Conservation (phyloP, 2,888 invertebrate genomes). For the Campoletis raptor region DNA sequence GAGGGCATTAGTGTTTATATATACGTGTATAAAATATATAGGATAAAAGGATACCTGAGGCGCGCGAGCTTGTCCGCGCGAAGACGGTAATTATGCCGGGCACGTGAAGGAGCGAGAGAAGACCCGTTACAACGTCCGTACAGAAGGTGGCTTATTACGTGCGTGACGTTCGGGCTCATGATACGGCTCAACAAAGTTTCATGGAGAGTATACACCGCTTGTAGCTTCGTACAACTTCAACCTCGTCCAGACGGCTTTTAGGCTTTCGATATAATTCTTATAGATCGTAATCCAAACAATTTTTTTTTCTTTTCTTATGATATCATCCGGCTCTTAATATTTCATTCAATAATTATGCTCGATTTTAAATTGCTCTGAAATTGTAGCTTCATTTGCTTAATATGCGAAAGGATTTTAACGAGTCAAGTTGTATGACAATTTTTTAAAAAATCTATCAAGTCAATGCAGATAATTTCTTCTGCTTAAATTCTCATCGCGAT, state of each 20-base stretch:
- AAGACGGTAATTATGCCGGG: slow-evolving; percentile 76
- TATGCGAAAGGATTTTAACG: neutral
- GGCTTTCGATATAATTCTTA: neutral
- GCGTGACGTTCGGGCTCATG: slow-evolving; percentile 55
- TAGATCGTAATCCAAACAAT: neutral
- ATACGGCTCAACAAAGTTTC: slow-evolving; percentile 50
- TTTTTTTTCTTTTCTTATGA: neutral
- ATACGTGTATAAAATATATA: slow-evolving; percentile 27
- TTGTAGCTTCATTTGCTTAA: neutral
- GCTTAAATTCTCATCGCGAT: neutral
- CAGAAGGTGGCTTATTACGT: slow-evolving; percentile 55
- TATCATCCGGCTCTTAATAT: neutral
- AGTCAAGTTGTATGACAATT: neutral
- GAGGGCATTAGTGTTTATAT: slow-evolving; percentile 19
- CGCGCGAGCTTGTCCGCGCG: slow-evolving; percentile 52
- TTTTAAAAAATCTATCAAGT: neutral
- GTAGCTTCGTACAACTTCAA: slow-evolving; percentile 29
- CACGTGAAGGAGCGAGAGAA: slow-evolving; percentile 75
- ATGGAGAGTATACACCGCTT: slow-evolving; percentile 28
- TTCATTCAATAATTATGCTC: neutral
- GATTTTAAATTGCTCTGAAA: neutral
- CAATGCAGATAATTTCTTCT: neutral
- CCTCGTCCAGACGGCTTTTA: slow-evolving; percentile 8
- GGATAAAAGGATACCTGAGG: slow-evolving; percentile 54
- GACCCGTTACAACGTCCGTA: slow-evolving; percentile 74